Evolutionary conservation across 2,113 vertebrate genomes (phyloP).

Genomic region (Grammomys surdaster): DNA sequence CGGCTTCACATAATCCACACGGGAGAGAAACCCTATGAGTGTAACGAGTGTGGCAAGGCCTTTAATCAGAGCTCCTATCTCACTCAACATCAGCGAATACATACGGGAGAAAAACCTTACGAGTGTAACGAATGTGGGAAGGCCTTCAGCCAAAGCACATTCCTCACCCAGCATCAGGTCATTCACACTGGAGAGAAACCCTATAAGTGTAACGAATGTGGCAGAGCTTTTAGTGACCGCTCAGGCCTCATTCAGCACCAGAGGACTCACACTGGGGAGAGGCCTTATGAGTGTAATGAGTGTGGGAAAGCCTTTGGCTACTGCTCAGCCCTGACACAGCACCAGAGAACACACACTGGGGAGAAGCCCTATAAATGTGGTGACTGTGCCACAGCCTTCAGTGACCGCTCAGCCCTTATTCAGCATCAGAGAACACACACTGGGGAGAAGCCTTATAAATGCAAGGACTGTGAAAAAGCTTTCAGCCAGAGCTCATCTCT

Average conservation of each 20-base stretch:
- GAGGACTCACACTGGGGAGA: slow-evolving; percentile 82
- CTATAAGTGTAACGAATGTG: slow-evolving; percentile 80
- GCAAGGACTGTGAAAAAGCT: slow-evolving; percentile 78
- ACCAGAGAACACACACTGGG: slow-evolving; percentile 81
- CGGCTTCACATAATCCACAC: slow-evolving; percentile 82
- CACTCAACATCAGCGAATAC: slow-evolving; percentile 80
- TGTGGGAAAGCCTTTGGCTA: slow-evolving; percentile 82
- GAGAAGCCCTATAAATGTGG: slow-evolving; percentile 79
- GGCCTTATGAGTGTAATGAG: slow-evolving; percentile 76
- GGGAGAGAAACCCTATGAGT: slow-evolving; percentile 83
- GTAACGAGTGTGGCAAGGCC: slow-evolving; percentile 72
- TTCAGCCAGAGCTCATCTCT: slow-evolving; percentile 84
- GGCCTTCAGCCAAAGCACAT: slow-evolving; percentile 81
- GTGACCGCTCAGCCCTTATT: slow-evolving; percentile 78
- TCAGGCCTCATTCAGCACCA: slow-evolving; percentile 82
- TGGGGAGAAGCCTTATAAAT: slow-evolving; percentile 81
- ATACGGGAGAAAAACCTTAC: slow-evolving; percentile 82
- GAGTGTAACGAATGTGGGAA: slow-evolving; percentile 82
- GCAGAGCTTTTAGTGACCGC: slow-evolving; percentile 79
- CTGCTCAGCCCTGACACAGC: slow-evolving; percentile 81
- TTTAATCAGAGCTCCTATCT: slow-evolving; percentile 83
- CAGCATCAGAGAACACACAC: slow-evolving; percentile 81
- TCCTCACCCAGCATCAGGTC: slow-evolving; percentile 81
- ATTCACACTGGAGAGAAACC: slow-evolving; percentile 82
- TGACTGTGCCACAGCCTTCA: slow-evolving; percentile 77